A percentile compares a stretch with the other conserved stretches of the same genome.
Conservation (phyloP, 2,888 invertebrate genomes). For the Hoplodrina ambigua region DNA sequence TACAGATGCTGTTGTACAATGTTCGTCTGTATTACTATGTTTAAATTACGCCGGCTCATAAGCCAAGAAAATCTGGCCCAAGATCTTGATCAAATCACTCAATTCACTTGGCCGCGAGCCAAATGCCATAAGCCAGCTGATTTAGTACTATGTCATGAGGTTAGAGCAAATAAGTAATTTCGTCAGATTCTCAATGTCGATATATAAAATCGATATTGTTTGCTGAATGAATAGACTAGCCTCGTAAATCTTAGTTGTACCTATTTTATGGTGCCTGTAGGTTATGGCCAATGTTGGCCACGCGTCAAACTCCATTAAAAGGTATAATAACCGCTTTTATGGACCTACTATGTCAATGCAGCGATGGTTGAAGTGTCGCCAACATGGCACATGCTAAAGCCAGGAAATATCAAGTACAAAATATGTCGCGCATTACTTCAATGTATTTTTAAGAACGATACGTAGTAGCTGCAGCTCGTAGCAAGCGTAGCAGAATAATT, state of each 20-base stretch:
- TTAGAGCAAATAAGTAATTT: constrained; percentile 54
- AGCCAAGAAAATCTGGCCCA: constrained; percentile 42
- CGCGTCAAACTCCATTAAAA: constrained; percentile 48
- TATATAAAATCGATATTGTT: constrained; percentile 43
- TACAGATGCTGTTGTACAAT: background rate
- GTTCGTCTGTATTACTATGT: background rate
- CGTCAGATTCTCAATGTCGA: constrained; percentile 28
- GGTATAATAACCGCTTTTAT: constrained; percentile 51
- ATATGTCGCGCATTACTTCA: constrained; percentile 36
- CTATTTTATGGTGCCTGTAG: constrained; percentile 44
- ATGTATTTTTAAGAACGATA: constrained; percentile 37
- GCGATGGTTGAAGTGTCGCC: constrained; percentile 34
- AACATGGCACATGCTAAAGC: constrained; percentile 23
- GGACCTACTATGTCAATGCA: constrained; percentile 37
- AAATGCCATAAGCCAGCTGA: constrained; percentile 48
- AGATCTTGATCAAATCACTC: constrained; percentile 59
- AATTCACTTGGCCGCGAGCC: constrained; percentile 58
- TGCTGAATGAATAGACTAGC: constrained; percentile 25
- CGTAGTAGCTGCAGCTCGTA: constrained; percentile 34
- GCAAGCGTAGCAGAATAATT: constrained; percentile 49
- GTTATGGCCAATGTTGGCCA: constrained; percentile 46
- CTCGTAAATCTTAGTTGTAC: constrained; percentile 42
- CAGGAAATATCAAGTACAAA: constrained; percentile 42
- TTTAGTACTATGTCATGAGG: constrained; percentile 47
- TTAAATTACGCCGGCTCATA: constrained; percentile 44